Percentiles rank a stretch among this genome's conserved stretches.
Evolutionary conservation across 2,797 vertebrate genomes (phyloP).

Genomic region (Ptychobarbus kaznakovi): DNA sequence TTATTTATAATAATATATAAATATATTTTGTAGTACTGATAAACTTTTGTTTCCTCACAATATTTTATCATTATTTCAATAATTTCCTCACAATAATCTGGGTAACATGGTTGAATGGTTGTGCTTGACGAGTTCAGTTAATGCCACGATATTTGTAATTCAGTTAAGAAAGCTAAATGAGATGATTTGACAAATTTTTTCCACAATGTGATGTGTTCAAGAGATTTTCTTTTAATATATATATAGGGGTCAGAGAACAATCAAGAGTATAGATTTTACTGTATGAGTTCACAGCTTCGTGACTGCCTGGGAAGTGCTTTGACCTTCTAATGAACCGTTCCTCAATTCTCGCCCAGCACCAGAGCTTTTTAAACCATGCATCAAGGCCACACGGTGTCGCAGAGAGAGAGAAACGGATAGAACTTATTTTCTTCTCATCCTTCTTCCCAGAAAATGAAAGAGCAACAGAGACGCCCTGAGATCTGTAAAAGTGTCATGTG

Average conservation of each 20-base stretch:
- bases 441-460: slow-evolving; percentile 56
- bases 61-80: no score
- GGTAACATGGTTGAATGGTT: background rate
- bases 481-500: slow-evolving; percentile 62
- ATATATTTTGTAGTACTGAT: background rate
- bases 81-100: background rate
- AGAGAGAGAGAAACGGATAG: slow-evolving; percentile 17
- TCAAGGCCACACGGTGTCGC: background rate
- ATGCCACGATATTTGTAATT: background rate
- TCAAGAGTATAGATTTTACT: background rate
- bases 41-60: background rate
- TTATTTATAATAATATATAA: background rate
- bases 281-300: background rate
- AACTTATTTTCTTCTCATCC: background rate
- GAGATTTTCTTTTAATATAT: background rate
- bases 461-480: slow-evolving; percentile 69
- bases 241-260: no score
- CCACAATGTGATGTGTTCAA: background rate
- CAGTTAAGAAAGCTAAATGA: background rate
- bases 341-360: background rate
- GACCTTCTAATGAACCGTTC: slow-evolving; percentile 35
- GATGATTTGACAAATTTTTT: background rate
- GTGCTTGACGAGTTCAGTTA: no score
- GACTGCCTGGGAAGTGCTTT: slow-evolving; percentile 8
- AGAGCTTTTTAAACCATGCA: slow-evolving; percentile 20